Evolutionary conservation across 2,888 invertebrate species (phyloP), one percentile per base, ranked within the genome.

Genomic region (Athalia rosae): DNA sequence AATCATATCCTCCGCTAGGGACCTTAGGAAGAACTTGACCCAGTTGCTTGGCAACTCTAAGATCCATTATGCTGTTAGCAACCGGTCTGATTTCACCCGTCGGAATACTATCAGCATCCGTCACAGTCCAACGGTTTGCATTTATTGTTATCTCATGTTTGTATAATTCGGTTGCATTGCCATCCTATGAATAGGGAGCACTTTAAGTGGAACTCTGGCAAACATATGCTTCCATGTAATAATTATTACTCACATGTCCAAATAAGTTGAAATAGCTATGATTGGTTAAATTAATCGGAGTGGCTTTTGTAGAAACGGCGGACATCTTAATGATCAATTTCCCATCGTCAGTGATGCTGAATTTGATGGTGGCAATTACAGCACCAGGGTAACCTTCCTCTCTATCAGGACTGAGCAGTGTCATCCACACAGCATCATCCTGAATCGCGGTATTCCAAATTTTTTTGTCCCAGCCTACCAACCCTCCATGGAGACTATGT

Each of bases 331-430:
- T 93, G 79, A 92, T 90, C 61, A 99, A 91, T 79, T 94, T 93
- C 86, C 97, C 96, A 80, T 95, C 93, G 45, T 93, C 93, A 6
- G 93, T 94, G 28, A 98, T 91, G 82, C 93, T 92, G 86, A 95
- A 98, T 0, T 92, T 91, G 0, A 95, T 93, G 63, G 93, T 94
- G 0, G 93, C 93, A 82, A 94, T 92, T 8, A 98, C 91, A 62
- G 94, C 93, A 0, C 98, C 98, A 0, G 98, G 98, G 90, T 95
- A 99, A 0, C 97, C 97, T 89, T 98, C 97, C 84, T 96, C 95
- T 9, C 94, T 94, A 82, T 96, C 95, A 4, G 93, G 92, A 67
- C 97, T 97, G 1, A 94, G 90, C 84, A 97, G 94, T 59, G 93
- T 93, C 92, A 98, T 93, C 1, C 93, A 92, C 0, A 98, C 93